These are phyloP conservation scores for Acrobasis suavella DNA, from an alignment of 2,888 invertebrate genomes.

Conservation along the genomic window DNA sequence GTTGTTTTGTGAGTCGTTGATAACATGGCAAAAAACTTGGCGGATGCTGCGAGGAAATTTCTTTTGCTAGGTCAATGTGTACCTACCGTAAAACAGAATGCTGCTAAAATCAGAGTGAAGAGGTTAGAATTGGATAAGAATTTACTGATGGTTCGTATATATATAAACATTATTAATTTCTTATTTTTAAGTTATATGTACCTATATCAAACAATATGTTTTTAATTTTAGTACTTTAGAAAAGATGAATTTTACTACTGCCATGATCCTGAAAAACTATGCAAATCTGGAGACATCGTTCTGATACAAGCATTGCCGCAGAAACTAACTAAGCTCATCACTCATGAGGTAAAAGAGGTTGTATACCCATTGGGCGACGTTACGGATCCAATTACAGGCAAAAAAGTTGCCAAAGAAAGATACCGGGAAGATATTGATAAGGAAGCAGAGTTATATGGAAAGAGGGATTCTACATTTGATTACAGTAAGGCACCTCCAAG, in stretches of 20 bases:
- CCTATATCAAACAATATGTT: background rate
- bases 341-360: constrained; percentile 90
- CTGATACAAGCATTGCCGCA: constrained; percentile 88
- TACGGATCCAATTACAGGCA: constrained; percentile 92
- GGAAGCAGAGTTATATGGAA: constrained; percentile 86
- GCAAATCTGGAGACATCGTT: constrained; percentile 92
- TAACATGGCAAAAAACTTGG: constrained; percentile 64
- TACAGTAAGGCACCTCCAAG: constrained; percentile 89
- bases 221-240: constrained; percentile 87
- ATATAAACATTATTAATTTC: background rate
- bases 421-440: constrained; percentile 90
- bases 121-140: constrained; percentile 88
- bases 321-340: constrained; percentile 88
- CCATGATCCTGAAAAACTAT: constrained; percentile 88
- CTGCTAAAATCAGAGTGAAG: constrained; percentile 89
- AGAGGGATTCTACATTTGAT: constrained; percentile 85
- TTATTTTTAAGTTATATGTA: background rate
- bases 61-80: constrained; percentile 90
- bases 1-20: background rate
- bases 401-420: constrained; percentile 87
- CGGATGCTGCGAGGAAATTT: constrained; percentile 74
- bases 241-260: constrained; percentile 88
- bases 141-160: constrained; percentile 87
- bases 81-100: constrained; percentile 89
- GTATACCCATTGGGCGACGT: constrained; percentile 92